A percentile compares a stretch with the other conserved stretches of the same genome.
Conservation (phyloP, 64 coral and sea anemone genomes). For the Montipora cactus region DNA sequence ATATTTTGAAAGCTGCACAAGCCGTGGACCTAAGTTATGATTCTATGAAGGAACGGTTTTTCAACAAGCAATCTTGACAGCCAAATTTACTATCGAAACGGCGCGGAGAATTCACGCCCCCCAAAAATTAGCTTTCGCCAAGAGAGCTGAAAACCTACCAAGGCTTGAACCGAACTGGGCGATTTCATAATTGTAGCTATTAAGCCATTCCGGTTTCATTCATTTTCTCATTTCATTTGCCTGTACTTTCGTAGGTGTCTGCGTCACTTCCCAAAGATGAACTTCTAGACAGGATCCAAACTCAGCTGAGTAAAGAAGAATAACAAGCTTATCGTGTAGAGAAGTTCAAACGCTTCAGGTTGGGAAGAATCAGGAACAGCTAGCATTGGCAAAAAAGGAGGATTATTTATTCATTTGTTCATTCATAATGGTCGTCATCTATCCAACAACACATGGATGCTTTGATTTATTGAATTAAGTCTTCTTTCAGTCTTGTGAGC, state of each 20-base stretch:
- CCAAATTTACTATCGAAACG: too few relatives aligned
- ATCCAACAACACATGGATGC: background rate
- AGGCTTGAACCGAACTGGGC: too few relatives aligned
- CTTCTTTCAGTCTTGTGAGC: background rate
- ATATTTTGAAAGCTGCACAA: too few relatives aligned
- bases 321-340: background rate
- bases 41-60: too few relatives aligned
- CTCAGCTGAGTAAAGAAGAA: slow-evolving; percentile 6
- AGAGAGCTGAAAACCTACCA: too few relatives aligned
- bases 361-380: background rate
- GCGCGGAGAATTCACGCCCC: too few relatives aligned
- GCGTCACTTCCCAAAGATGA: slow-evolving; percentile 74
- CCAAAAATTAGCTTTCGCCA: too few relatives aligned
- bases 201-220: too few relatives aligned
- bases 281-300: slow-evolving; percentile 67
- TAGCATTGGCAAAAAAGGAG: background rate
- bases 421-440: background rate
- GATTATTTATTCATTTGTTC: background rate
- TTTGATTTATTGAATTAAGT: background rate
- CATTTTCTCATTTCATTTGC: background rate
- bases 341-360: background rate
- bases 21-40: too few relatives aligned
- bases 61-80: too few relatives aligned
- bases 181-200: too few relatives aligned
- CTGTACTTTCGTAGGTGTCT: slow-evolving; percentile 55